A percentile compares a stretch with the other conserved stretches of the same genome.
These are phyloP conservation scores for Oryzias dopingdopingensis DNA, from an alignment of 2,797 vertebrate genomes.

Conservation along the genomic window DNA sequence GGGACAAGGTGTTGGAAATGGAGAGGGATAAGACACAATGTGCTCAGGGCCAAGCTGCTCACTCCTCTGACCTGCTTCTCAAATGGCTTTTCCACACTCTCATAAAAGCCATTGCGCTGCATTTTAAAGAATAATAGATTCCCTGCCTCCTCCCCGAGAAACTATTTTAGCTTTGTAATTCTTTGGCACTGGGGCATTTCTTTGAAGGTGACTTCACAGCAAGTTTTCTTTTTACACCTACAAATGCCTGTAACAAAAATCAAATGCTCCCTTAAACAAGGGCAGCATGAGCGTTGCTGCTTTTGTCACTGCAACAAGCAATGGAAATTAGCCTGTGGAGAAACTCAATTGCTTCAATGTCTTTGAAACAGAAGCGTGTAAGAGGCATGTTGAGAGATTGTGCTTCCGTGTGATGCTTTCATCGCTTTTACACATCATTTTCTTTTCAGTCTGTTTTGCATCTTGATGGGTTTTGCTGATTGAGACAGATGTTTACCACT, in stretches of 20 bases:
- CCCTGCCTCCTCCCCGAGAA: conserved; percentile 72
- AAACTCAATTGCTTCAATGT: conserved; percentile 29
- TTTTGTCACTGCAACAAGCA: conserved; percentile 50
- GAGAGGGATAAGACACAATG: conserved; percentile 80
- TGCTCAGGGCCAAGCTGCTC: conserved; percentile 74
- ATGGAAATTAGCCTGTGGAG: conserved; percentile 27
- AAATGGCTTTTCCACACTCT: conserved; percentile 81
- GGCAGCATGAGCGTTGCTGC: conserved; percentile 36
- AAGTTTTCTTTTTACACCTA: conserved; percentile 67
- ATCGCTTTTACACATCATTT: conserved; percentile 37
- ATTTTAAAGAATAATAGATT: conserved; percentile 85
- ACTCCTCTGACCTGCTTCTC: conserved; percentile 75
- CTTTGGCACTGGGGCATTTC: conserved; percentile 69
- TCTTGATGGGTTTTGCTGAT: conserved; percentile 19
- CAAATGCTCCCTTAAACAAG: conserved; percentile 65
- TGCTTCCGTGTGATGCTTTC: conserved; percentile 30
- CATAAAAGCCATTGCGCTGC: conserved; percentile 79
- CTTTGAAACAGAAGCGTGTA: conserved; percentile 42
- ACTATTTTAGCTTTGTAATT: conserved; percentile 81
- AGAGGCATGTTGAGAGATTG: conserved; percentile 23
- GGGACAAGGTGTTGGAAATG: conserved; percentile 79
- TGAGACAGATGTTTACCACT: neutral
- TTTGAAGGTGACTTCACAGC: conserved; percentile 82
- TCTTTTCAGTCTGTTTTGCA: conserved; percentile 23
- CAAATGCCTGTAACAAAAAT: conserved; percentile 67